Percentiles rank a stretch among this genome's conserved stretches.
Evolutionary conservation across 2,797 vertebrate species (phyloP).

Genomic region (Molossus alvarezi): DNA sequence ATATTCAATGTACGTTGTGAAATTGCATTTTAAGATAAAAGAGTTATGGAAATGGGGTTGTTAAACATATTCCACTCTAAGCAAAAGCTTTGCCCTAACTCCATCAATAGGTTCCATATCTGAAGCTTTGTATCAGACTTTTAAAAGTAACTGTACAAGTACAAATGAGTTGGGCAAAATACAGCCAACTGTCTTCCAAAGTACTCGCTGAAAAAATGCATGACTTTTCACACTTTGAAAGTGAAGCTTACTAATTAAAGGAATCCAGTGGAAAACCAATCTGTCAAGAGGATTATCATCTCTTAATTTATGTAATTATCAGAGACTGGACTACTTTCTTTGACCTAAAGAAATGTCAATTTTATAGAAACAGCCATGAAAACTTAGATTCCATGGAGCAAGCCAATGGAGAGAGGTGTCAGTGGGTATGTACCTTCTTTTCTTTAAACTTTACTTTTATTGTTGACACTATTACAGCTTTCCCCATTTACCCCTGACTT

Average conservation of each 20-base stretch:
- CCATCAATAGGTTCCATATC: not conserved
- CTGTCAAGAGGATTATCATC: not conserved
- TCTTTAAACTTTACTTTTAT: no score
- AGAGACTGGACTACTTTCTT: constrained; percentile 21
- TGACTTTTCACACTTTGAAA: not conserved
- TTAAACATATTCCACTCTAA: not conserved
- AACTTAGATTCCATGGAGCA: not conserved
- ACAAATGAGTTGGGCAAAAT: not conserved
- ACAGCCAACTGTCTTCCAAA: not conserved
- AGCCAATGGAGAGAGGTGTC: not conserved
- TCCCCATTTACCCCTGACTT: no score
- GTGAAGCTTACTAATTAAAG: not conserved
- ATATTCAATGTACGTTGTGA: not conserved
- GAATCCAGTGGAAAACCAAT: not conserved
- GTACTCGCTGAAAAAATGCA: not conserved
- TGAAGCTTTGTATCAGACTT: not conserved
- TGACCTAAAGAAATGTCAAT: not conserved
- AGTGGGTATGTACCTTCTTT: not conserved
- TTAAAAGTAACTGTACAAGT: not conserved
- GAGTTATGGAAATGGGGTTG: not conserved
- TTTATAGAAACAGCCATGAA: not conserved
- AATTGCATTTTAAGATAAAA: not conserved
- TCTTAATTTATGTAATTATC: not conserved
- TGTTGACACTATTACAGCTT: no score
- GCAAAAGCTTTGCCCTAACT: not conserved